Evolutionary conservation across 2,113 vertebrate species (phyloP), one percentile per base, ranked within the genome.

Genomic region (Dermatemys mawii): DNA sequence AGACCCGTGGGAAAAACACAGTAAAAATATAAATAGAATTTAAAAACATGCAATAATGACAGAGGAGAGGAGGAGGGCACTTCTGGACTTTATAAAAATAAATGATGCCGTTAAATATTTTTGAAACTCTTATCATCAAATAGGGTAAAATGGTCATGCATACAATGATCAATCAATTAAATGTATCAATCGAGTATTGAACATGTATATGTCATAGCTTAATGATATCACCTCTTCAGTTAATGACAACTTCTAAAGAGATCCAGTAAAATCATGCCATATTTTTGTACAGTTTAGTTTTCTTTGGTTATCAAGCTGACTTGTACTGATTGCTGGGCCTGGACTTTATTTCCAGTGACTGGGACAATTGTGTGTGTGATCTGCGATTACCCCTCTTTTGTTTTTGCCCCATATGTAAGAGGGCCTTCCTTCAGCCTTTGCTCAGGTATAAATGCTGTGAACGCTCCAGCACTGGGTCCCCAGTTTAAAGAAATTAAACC

Each of bases 81-180:
- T 60, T n/a, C 38, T 41, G n/a, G 38, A 11, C 38, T 3, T 38
- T 13, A 46, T 50, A 6, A 9, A 38, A 84, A 51, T 16, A 22
- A 1, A 14, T 35, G 6, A 73, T 24, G 63, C 0, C 4, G 48
- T 35, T 5, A 32, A 81, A 2, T 0, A 0, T 24, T 6, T 0
- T 3, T 44, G 26, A 9, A 27, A 53, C 2, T 63, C 1, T 0
- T 38, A 17, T 35, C 35, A 13, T 1, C n/a, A 53, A 8, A 19
- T 22, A 4, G 3, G 49, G 53, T 73, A 2, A 53, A 80, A 80
- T 11, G 1, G 1, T 6, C 22, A 1, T 0, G n/a, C 10, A 32
- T 44, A 14, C 17, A 12, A 12, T 16, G 14, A 6, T 10, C 1
- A 49, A 38, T 4, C 27, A 26, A 19, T 2, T 3, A 24, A 5